These are phyloP conservation scores for Augiades crinisus DNA, from an alignment of 2,888 invertebrate species.

Conservation along the genomic window DNA sequence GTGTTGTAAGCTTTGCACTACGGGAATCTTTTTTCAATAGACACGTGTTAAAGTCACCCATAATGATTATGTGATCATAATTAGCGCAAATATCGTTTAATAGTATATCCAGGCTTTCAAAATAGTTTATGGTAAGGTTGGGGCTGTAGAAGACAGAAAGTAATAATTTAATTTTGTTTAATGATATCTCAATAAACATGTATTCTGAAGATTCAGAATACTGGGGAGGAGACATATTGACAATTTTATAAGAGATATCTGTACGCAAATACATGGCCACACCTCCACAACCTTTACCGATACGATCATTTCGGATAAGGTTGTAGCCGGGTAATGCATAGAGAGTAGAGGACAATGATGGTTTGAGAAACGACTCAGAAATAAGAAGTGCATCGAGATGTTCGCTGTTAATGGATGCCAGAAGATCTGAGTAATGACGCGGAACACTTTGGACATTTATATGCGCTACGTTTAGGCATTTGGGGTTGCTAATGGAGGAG, in stretches of 20 bases:
- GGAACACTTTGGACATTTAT: too few species aligned
- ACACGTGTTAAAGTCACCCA: too few species aligned
- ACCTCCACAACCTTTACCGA: neutral
- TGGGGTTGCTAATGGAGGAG: too few species aligned
- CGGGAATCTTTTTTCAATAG: neutral
- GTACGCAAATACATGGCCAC: too few species aligned
- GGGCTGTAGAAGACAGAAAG: neutral
- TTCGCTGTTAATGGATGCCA: too few species aligned
- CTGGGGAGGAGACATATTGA: neutral
- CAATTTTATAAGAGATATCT: neutral
- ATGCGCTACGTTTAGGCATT: too few species aligned
- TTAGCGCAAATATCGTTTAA: too few species aligned
- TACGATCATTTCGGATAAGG: too few species aligned
- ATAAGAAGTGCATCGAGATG: too few species aligned
- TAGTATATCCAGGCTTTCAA: neutral
- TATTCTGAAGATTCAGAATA: neutral
- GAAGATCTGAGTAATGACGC: too few species aligned
- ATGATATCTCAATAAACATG: neutral
- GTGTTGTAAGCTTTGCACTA: neutral
- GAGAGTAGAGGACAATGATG: too few species aligned
- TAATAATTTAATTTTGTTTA: neutral
- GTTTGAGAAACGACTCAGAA: too few species aligned
- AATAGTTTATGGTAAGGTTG: neutral
- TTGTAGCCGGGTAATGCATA: neutral
- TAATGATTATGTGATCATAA: neutral